Evolutionary conservation across 30 jellyfish, hydroid and myxozoan genomes (phyloP), one percentile per base, ranked within the genome.

Genomic region (Catostylus mosaicus): DNA sequence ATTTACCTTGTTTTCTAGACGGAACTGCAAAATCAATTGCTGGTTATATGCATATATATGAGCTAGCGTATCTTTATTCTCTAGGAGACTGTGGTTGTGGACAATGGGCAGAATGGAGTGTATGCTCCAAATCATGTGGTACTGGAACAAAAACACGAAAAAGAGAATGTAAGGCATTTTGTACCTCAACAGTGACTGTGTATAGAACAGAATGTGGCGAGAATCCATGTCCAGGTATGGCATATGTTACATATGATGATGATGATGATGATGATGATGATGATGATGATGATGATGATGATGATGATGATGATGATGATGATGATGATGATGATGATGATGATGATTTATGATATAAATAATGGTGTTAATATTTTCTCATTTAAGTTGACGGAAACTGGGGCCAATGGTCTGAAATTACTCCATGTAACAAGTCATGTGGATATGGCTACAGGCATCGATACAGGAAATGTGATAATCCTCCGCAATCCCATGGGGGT

Each of bases 351-450:
- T 35, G 52, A 35, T 64, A 24, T 4, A 3, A 24, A 64, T 35
- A 24, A 67, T 34, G 63, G 20, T 5, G 14, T 27, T 0, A 27
- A 50, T 50, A 50, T 50, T 23, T 10, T 50, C 0, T 50, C 63
- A 50, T 59, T 45, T 2, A 50, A 88, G 97, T 88, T 74, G 82
- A 88, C 66, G 97, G 97, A n/a, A 38, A 14, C 50, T 88, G 97
- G 97, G 90, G 92, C 0, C 43, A 66, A 19, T 88, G 97, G 97
- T 40, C 90, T 11, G 73, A 56, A 10, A 24, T 27, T 24, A 34
- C 38, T 9, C 90, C 87, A 12, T 86, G 96, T 34, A 86, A 75
- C 75, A 86, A 66, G 75, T 30, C 96, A 0, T 86, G 96, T 38
- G 96, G 96, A 14, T 86, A 43, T 66, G 96, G 96, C 0, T 74